These are phyloP conservation scores for Phataginus tricuspis DNA, from an alignment of 2,797 vertebrate species.

Conservation along the genomic window DNA sequence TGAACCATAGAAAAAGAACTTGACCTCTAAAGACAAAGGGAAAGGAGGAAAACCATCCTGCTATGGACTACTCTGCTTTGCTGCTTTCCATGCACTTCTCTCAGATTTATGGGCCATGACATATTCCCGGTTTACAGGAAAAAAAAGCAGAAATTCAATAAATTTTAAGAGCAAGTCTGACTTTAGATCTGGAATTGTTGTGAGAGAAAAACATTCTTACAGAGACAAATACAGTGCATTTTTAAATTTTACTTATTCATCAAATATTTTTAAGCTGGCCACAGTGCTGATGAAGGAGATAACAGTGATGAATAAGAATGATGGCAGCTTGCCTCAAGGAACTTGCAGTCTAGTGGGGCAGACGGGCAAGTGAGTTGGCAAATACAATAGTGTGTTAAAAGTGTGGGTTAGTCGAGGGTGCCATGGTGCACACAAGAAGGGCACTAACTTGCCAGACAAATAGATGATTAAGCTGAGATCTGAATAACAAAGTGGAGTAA, in stretches of 20 bases:
- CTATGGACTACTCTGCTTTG: background rate
- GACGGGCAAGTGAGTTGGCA: background rate
- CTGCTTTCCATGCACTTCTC: background rate
- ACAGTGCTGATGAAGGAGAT: background rate
- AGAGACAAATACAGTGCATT: background rate
- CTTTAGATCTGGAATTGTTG: constrained; percentile 34
- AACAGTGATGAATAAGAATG: background rate
- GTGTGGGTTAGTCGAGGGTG: constrained; percentile 13
- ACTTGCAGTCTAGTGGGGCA: background rate
- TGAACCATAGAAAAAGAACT: background rate
- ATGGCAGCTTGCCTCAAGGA: background rate
- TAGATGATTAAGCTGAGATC: background rate
- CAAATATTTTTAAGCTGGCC: background rate
- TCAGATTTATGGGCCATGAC: background rate
- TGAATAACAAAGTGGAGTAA: background rate
- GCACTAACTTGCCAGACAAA: background rate
- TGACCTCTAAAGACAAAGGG: constrained; percentile 4
- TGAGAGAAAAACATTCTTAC: constrained; percentile 27
- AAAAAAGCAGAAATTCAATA: constrained; percentile 6
- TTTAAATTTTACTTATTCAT: constrained; percentile 36
- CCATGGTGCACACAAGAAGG: background rate
- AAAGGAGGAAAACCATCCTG: background rate
- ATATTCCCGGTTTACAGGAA: background rate
- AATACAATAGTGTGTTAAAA: background rate
- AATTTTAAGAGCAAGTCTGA: background rate